Percentiles rank a stretch among this genome's conserved stretches.
Conservation (phyloP, 2,888 invertebrate genomes). For the Ametastegia equiseti region DNA sequence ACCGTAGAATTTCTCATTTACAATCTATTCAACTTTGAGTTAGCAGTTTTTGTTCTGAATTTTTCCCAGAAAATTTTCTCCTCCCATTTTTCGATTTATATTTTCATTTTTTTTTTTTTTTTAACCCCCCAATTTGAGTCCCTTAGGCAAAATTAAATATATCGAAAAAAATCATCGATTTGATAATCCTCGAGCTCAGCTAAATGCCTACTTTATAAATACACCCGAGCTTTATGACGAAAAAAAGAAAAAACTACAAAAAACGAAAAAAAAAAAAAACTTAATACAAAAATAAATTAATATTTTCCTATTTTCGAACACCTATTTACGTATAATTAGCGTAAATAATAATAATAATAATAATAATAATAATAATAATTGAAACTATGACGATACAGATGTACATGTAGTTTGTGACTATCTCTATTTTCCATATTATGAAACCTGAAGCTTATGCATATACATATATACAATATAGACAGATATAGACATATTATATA, state of each 20-base stretch:
- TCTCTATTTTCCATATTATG: neutral
- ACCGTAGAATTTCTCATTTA: neutral
- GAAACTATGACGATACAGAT: no score
- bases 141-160: neutral
- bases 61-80: neutral
- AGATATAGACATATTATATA: no score
- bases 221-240: neutral
- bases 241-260: neutral
- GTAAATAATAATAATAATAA: neutral
- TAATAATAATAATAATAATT: neutral
- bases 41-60: neutral
- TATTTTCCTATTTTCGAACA: conserved; percentile 12
- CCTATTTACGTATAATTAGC: neutral
- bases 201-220: neutral
- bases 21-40: no score
- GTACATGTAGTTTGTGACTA: neutral
- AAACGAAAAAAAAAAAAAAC: neutral
- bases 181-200: neutral
- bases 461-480: no score
- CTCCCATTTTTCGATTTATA: neutral
- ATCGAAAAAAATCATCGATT: neutral
- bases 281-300: neutral
- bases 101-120: neutral
- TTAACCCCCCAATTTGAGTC: no score
- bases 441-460: no score